Conservation (phyloP, 2,888 invertebrate genomes). For the Ptychoptera contaminata region DNA sequence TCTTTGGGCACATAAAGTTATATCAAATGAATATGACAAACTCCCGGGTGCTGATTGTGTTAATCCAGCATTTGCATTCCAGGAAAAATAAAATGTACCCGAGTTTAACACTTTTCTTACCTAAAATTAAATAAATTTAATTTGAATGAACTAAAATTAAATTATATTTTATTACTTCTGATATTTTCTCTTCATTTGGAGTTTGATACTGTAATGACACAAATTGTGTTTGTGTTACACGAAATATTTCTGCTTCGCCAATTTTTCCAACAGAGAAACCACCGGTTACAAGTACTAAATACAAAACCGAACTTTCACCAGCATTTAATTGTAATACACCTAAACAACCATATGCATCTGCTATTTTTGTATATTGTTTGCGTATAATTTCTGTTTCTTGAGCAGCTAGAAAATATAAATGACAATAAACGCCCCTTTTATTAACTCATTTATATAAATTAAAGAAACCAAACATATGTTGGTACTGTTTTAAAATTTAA, state of each 20-base stretch:
- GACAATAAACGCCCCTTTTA: too few species aligned
- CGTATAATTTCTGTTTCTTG: constrained; percentile 82
- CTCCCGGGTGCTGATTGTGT: constrained; percentile 16
- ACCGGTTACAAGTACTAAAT: constrained; percentile 85
- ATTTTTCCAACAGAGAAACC: constrained; percentile 95
- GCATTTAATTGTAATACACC: constrained; percentile 83
- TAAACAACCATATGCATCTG: constrained; percentile 91
- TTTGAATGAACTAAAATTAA: not conserved
- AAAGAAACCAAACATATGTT: too few species aligned
- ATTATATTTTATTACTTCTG: constrained; percentile 30
- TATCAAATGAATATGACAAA: constrained; percentile 51
- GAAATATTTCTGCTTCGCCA: constrained; percentile 85
- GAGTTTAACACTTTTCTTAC: constrained; percentile 78
- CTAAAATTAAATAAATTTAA: constrained; percentile 13
- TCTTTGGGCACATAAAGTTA: constrained; percentile 88
- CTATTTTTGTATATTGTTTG: constrained; percentile 75
- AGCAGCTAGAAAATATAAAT: constrained; percentile 21
- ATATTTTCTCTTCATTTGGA: constrained; percentile 43
- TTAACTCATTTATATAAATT: too few species aligned
- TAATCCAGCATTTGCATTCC: constrained; percentile 34
- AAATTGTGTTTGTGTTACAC: constrained; percentile 84
- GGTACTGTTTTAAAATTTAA: too few species aligned
- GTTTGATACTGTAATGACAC: constrained; percentile 64
- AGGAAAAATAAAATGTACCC: constrained; percentile 97
- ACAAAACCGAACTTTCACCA: constrained; percentile 69